Base-by-base conservation (phyloP, 35 echinoderm and acorn worm species). In the Patiria miniata region DNA sequence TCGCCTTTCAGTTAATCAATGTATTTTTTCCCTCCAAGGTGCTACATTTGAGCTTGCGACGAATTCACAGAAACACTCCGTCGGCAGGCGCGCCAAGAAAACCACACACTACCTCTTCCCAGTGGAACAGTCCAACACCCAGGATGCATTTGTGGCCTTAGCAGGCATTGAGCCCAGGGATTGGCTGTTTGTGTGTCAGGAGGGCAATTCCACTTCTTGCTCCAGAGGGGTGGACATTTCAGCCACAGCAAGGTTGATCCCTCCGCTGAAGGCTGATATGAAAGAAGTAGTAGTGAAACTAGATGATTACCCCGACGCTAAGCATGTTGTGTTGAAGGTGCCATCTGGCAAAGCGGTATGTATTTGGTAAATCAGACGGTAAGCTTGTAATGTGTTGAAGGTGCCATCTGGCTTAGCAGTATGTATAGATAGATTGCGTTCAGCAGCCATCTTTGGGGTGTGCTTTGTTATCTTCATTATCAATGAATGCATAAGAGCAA, bases 131-230 rank as follows among this genome's bases (percentile, higher is more conserved):
- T 12, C 79, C 47, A 18, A 87, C 36, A 22, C 57, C 34, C 37
- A 60, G n/a, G 77, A 80, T 52, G 50, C 77, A 40, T 97, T 97
- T 56, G 78, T 89, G 39, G 79, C 84, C 40, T 78, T 76, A 21
- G 86, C 87, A 9, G 89, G 87, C n/a, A 84, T 78, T 16, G 19
- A 37, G 30, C 38, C 78, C 22, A 79, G 39, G 4, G 59, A 78
- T 18, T 93, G 94, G 90, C 76, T 97, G 29, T 97, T 87, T 80
- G 77, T 88, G n/a, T 97, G 94, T 57, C 78, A 79, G 23, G 68
- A 92, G 61, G 91, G 60, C 12, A 78, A 83, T 40, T 38, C 86
- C 22, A 80, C 81, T 5, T 69, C 77, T 0, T 92, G 90, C 51
- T 73, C 83, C 15, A 86, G 89, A 86, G 90, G 87, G 22, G 80